Percentiles rank a stretch among this genome's conserved stretches.
These are phyloP conservation scores for Petrolisthes manimaculis DNA, from an alignment of 2,888 invertebrate genomes.

Conservation along the genomic window DNA sequence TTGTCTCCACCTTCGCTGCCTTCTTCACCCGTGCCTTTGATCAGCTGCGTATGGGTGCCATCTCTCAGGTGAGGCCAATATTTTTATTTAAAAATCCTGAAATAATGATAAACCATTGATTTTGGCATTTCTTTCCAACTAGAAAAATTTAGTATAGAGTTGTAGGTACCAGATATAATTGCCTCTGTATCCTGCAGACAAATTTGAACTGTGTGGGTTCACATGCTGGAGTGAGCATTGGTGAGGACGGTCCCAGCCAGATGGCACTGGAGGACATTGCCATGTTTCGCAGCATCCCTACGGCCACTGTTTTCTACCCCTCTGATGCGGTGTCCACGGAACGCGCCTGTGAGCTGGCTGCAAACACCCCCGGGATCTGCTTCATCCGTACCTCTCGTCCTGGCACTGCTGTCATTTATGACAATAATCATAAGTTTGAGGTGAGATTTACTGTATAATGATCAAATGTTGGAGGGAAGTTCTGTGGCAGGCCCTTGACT, in stretches of 20 bases:
- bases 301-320: slow-evolving; percentile 78
- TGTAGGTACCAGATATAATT: not conserved
- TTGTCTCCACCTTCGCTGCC: slow-evolving; percentile 96
- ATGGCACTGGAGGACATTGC: slow-evolving; percentile 99
- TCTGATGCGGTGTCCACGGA: slow-evolving; percentile 95
- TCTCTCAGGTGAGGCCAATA: slow-evolving; percentile 80
- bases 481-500: too few relatives aligned
- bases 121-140: not conserved
- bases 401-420: slow-evolving; percentile 86
- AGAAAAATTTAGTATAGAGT: not conserved
- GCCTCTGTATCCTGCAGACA: slow-evolving; percentile 42
- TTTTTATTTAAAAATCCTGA: too few relatives aligned
- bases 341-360: slow-evolving; percentile 93
- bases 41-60: slow-evolving; percentile 97
- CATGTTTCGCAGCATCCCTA: slow-evolving; percentile 80
- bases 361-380: slow-evolving; percentile 93
- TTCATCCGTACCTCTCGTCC: slow-evolving; percentile 97
- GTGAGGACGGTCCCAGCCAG: slow-evolving; percentile 98
- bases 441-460: slow-evolving; percentile 53
- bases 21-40: slow-evolving; percentile 84
- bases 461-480: too few relatives aligned
- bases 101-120: not conserved
- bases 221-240: slow-evolving; percentile 91
- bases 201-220: slow-evolving; percentile 65
- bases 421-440: slow-evolving; percentile 84